Conservation (phyloP, 2,113 vertebrate species). For the Grantiella picta region DNA sequence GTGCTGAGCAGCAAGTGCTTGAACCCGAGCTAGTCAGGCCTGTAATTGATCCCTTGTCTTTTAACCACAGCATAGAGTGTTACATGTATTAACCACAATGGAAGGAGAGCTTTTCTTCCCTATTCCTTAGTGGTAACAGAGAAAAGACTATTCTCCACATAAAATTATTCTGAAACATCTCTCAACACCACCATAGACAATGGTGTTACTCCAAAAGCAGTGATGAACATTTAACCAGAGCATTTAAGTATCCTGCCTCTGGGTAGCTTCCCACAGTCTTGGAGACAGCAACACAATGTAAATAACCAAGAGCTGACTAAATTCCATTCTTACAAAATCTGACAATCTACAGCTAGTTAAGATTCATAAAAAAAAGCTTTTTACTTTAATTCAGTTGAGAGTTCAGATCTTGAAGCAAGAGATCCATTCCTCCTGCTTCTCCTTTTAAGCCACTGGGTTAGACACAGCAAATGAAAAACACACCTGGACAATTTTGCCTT, state of each 20-base stretch:
- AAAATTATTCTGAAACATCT: not conserved
- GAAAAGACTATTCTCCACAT: not conserved
- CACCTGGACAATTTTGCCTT: not conserved
- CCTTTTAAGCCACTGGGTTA: not conserved
- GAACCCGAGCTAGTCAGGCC: not conserved
- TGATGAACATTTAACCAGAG: not conserved
- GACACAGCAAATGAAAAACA: not conserved
- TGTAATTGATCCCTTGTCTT: not conserved
- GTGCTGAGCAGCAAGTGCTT: not conserved
- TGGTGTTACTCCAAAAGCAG: not conserved
- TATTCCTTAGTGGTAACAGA: not conserved
- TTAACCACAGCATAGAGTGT: not conserved
- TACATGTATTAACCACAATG: rapidly evolving
- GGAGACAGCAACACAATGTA: not conserved
- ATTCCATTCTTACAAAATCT: not conserved
- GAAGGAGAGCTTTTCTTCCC: not conserved
- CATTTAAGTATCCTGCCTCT: not conserved
- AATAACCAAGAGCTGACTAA: not conserved
- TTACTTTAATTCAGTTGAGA: not conserved
- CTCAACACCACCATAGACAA: not conserved
- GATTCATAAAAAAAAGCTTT: not conserved
- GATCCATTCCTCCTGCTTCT: not conserved
- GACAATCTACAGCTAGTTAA: not conserved
- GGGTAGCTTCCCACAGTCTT: not conserved
- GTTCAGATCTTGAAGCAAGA: not conserved